phyloP scores from a whole-genome alignment of 2,888 invertebrate species.

The Yponomeuta evonymella region DNA sequence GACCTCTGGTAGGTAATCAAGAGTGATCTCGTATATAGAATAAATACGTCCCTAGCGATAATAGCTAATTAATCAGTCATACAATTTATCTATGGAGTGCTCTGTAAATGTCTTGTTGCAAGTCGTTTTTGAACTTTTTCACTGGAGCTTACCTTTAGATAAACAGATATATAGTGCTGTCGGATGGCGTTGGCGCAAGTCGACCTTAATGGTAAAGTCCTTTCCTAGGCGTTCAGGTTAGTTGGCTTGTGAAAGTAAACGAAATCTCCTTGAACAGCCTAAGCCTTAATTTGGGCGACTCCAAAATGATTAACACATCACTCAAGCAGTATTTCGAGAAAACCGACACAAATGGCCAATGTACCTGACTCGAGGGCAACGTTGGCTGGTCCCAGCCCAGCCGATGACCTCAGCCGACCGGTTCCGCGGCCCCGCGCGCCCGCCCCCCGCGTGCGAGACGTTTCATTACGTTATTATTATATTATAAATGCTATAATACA shows the following conservation, averaged over 20 bases:
- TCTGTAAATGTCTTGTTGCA: no score
- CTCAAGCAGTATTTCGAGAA: conserved; percentile 18
- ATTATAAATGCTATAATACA: conserved; percentile 73
- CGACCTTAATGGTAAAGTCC: no score
- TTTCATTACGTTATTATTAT: conserved; percentile 77
- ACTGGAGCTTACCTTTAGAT: no score
- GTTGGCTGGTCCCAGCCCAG: conserved; percentile 7
- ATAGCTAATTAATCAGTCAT: no score
- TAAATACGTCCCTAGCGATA: no score
- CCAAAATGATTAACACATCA: background rate
- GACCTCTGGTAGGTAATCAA: no score
- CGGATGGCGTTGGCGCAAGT: no score
- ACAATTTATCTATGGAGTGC: no score
- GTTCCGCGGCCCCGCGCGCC: conserved; percentile 50
- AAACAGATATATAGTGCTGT: no score
- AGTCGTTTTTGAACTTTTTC: no score
- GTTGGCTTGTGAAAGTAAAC: background rate
- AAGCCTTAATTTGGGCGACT: background rate
- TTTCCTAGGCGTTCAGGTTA: no score
- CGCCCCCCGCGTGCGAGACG: conserved; percentile 47
- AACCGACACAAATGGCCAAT: conserved; percentile 52
- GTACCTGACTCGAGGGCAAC: conserved; percentile 11
- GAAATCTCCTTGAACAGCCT: conserved; percentile 22
- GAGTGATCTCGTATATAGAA: no score
- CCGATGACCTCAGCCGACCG: conserved; percentile 52